Evolutionary conservation across 2,113 vertebrate species (phyloP), one percentile per base, ranked within the genome.

Genomic region (Bucco capensis): DNA sequence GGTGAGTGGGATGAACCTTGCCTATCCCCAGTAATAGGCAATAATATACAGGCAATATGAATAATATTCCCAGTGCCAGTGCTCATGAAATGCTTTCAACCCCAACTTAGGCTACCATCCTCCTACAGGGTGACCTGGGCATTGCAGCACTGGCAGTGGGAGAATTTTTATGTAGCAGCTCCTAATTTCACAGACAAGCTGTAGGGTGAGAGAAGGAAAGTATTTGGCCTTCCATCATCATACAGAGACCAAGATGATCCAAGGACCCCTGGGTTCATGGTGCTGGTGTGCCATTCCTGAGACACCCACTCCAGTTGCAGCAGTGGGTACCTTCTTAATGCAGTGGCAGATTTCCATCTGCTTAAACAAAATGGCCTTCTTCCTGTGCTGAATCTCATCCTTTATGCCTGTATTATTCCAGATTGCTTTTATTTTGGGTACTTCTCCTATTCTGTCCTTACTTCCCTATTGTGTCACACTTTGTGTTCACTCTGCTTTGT

Each of bases 391-490:
- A 44, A 73, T 85, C 50, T 83, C 16, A 1, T 65, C 18, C 51
- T 15, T 90, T 89, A 54, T 85, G 62, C 38, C 16, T 30, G 70
- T 62, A 62, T 33, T 80, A 33, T 60, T 84, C 70, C 77, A 88
- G 54, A 92, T 79, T 75, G 46, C 19, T 82, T 83, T 90, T 82
- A 58, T 81, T 94, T 92, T 86, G 73, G 47, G 27, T 70, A 89
- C 90, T 94, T 95, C 86, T 90, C 73, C 66, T 89, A 44, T 89
- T 90, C 17, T 82, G 27, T 70, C 19, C n/a, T 65, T 85, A 86
- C 81, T 96, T 96, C 90, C 83, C 42, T 74, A 79, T 10, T 56
- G 75, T 86, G 83, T 75, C 83, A 87, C 11, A 44, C 58, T 90
- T 93, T 21, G 7, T 44, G 46, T 85, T 94, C 92, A 70, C 30